Conservation (phyloP, 2,888 invertebrate species). For the Erpobdella octoculata region DNA sequence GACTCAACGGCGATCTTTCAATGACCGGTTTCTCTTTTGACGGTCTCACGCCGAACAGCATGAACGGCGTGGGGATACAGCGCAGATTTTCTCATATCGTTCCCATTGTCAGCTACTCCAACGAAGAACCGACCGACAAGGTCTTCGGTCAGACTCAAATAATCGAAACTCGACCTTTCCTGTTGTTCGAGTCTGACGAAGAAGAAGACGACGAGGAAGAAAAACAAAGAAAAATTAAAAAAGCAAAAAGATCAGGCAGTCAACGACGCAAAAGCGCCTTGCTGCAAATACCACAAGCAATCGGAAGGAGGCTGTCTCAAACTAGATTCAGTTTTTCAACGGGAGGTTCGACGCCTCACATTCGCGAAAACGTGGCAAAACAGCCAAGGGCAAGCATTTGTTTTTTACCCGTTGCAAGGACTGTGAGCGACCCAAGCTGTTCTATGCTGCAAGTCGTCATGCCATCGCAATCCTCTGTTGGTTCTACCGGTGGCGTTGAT, state of each 20-base stretch:
- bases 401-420: slow-evolving; percentile 32
- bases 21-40: not conserved
- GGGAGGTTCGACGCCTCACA: slow-evolving; percentile 7
- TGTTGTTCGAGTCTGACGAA: slow-evolving; percentile 21
- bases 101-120: slow-evolving; percentile 23
- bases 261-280: slow-evolving; percentile 24
- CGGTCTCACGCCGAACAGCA: not conserved
- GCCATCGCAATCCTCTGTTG: slow-evolving; percentile 2
- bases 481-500: not conserved
- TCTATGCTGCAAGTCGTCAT: slow-evolving; percentile 20
- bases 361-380: not conserved
- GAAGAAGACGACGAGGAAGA: slow-evolving; percentile 19
- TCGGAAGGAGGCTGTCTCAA: slow-evolving; percentile 19
- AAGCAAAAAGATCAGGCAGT: not conserved
- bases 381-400: slow-evolving; percentile 32
- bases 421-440: slow-evolving; percentile 31
- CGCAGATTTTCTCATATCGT: slow-evolving; percentile 18
- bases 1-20: not conserved
- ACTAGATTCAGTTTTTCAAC: slow-evolving; percentile 31
- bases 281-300: slow-evolving; percentile 23
- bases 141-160: slow-evolving; percentile 32
- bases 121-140: slow-evolving; percentile 24
- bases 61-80: not conserved
- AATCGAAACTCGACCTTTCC: slow-evolving; percentile 30
- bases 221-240: not conserved